These are phyloP conservation scores for Zaprionus ornatus DNA, from an alignment of 1,140 invertebrate species.

Conservation along the genomic window DNA sequence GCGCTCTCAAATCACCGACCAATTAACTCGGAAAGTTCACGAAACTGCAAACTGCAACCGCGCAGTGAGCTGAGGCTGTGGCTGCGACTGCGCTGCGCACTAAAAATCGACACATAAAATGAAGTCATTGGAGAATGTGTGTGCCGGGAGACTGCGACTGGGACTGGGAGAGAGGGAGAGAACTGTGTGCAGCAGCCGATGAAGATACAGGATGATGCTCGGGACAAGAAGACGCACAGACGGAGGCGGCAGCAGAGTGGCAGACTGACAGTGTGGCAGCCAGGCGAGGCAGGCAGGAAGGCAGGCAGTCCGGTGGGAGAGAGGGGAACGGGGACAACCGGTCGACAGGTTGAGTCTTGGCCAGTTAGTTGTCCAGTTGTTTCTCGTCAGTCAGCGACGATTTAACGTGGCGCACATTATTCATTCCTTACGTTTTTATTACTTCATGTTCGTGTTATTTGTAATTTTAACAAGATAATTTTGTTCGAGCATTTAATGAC, in stretches of 20 bases:
- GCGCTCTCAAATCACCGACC: constrained; percentile 67
- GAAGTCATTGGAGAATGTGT: constrained; percentile 72
- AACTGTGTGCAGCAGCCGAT: constrained; percentile 5
- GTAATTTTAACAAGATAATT: constrained; percentile 84
- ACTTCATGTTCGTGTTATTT: constrained; percentile 83
- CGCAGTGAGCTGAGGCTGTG: constrained; percentile 38
- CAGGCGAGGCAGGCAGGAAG: constrained; percentile 3
- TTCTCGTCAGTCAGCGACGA: constrained; percentile 56
- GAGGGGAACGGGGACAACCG: constrained; percentile 45
- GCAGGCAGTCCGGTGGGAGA: constrained; percentile 4
- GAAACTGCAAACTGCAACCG: constrained; percentile 71
- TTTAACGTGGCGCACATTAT: constrained; percentile 81
- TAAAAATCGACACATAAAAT: constrained; percentile 82
- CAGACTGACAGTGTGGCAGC: constrained; percentile 8
- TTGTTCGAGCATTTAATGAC: constrained; percentile 83
- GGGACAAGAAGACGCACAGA: too few species aligned
- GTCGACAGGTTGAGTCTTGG: constrained; percentile 33
- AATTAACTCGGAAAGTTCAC: constrained; percentile 79
- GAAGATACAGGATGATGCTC: constrained; percentile 40
- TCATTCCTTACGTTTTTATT: constrained; percentile 83
- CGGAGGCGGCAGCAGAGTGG: background rate
- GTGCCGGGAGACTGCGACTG: background rate
- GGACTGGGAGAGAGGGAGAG: background rate
- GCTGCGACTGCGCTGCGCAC: constrained; percentile 40
- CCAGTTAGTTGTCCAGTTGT: constrained; percentile 12